phyloP scores from a whole-genome alignment of 2,797 vertebrate species.

The Chromobotia macracanthus region DNA sequence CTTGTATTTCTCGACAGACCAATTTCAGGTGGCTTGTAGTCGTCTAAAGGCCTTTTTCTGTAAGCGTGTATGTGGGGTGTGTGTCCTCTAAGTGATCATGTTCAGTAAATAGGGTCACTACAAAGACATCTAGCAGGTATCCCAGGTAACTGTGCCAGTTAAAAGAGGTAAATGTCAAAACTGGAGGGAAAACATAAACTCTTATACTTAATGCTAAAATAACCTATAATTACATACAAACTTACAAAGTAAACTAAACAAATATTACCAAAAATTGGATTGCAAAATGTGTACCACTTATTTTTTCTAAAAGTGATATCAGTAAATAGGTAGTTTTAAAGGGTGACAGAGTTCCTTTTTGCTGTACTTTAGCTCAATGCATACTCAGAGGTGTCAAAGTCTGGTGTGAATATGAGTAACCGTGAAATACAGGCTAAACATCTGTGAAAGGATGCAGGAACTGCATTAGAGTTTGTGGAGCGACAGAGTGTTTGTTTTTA shows the following conservation, averaged over 20 bases:
- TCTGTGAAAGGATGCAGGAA: no score
- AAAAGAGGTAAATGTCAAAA: conserved; percentile 11
- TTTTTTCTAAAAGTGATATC: no score
- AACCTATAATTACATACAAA: neutral
- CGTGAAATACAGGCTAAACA: no score
- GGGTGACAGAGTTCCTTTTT: no score
- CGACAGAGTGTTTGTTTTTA: no score
- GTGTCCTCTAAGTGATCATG: conserved; percentile 48
- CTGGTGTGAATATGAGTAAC: no score
- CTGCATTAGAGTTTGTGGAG: no score
- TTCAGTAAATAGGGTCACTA: conserved; percentile 49
- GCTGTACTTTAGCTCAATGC: no score
- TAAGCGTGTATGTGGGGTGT: conserved; percentile 22
- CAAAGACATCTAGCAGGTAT: conserved; percentile 44
- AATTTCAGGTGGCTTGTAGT: conserved; percentile 55
- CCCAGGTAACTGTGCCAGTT: conserved; percentile 18
- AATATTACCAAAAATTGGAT: neutral
- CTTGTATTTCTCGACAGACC: conserved; percentile 43
- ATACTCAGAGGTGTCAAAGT: no score
- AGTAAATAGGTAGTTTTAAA: no score
- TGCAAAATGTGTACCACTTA: neutral
- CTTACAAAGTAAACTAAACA: neutral
- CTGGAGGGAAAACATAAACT: neutral
- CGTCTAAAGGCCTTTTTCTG: conserved; percentile 33
- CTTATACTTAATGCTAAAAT: neutral